A percentile compares a stretch with the other conserved stretches of the same genome.
Conservation (phyloP, 2,888 invertebrate species). For the Chrysolina haemoptera region DNA sequence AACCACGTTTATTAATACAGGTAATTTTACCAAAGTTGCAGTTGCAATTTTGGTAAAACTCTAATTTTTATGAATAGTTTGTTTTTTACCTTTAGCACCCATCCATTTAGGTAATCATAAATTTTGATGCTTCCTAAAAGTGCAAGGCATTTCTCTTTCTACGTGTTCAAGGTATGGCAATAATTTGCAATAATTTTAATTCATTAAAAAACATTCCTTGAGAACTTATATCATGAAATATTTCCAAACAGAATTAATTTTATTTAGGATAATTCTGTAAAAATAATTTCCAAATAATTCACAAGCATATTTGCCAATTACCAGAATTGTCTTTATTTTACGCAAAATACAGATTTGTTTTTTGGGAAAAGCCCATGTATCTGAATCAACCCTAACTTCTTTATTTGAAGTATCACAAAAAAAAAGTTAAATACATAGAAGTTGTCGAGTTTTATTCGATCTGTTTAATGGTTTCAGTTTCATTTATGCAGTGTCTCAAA, state of each 20-base stretch:
- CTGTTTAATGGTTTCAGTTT: too few species aligned
- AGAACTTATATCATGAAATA: neutral
- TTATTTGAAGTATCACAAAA: too few species aligned
- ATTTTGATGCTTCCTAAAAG: constrained; percentile 21
- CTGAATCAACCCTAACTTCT: too few species aligned
- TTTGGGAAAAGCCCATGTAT: too few species aligned
- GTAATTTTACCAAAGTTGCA: constrained; percentile 25
- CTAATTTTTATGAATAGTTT: constrained; percentile 22
- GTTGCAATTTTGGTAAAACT: constrained; percentile 20
- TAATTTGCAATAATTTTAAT: constrained; percentile 8
- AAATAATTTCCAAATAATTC: too few species aligned
- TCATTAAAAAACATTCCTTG: neutral
- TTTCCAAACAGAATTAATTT: neutral
- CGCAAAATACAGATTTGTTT: too few species aligned
- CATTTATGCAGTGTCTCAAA: too few species aligned
- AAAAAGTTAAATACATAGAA: too few species aligned
- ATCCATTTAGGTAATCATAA: constrained; percentile 9
- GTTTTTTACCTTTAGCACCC: constrained; percentile 8
- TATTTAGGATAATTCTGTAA: too few species aligned
- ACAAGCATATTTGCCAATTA: too few species aligned
- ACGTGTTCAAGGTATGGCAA: neutral
- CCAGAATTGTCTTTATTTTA: too few species aligned
- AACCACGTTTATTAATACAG: constrained; percentile 42
- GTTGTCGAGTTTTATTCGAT: too few species aligned
- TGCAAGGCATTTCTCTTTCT: neutral